Percentiles rank a stretch among this genome's conserved stretches.
These are phyloP conservation scores for Prunella fulvescens DNA, from an alignment of 2,113 vertebrate species.

Conservation along the genomic window DNA sequence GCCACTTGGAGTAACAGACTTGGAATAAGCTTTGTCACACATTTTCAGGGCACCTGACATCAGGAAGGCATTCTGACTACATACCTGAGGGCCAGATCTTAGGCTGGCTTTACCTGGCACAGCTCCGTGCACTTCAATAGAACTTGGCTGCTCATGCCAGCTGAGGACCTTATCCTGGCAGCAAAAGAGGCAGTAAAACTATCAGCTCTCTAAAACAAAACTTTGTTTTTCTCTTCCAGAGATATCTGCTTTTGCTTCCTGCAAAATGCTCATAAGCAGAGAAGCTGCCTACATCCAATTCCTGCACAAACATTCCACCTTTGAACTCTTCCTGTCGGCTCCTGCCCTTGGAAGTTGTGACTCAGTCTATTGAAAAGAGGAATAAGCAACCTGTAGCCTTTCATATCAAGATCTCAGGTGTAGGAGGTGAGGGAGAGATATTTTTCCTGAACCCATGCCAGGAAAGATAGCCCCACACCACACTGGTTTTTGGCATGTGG, in stretches of 20 bases:
- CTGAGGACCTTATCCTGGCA: background rate
- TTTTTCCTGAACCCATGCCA: background rate
- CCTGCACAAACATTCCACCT: background rate
- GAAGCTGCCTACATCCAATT: background rate
- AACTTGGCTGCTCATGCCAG: background rate
- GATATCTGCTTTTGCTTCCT: background rate
- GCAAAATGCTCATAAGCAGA: background rate
- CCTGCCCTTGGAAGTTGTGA: background rate
- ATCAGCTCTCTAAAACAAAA: background rate
- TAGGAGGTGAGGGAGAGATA: background rate
- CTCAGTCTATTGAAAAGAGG: background rate
- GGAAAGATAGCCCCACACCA: background rate
- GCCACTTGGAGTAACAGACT: background rate
- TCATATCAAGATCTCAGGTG: conserved; percentile 27
- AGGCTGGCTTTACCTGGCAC: background rate
- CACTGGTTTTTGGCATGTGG: background rate
- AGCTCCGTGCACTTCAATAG: background rate
- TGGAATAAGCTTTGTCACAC: background rate
- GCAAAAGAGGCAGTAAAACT: background rate
- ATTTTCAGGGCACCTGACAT: background rate
- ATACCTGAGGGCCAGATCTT: background rate
- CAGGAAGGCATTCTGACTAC: background rate
- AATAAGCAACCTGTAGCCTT: conserved; percentile 16
- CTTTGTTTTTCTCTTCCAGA: background rate
- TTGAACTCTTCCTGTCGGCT: background rate